A percentile compares a stretch with the other conserved stretches of the same genome.
These are phyloP conservation scores for Sebastes minor DNA, from an alignment of 2,797 vertebrate genomes.

Conservation along the genomic window DNA sequence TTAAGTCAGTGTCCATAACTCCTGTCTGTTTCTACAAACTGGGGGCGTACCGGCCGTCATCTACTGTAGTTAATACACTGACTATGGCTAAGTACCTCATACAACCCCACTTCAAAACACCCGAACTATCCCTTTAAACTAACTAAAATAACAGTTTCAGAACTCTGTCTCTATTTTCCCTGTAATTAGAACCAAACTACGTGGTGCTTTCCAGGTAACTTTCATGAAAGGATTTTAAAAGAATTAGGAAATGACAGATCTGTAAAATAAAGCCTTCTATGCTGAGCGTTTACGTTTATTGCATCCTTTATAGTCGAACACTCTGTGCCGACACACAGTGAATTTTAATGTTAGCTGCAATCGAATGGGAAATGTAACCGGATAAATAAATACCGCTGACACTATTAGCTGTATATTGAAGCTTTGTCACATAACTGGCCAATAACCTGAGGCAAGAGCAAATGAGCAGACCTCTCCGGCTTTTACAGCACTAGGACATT, in stretches of 20 bases:
- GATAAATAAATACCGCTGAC: conserved; percentile 41
- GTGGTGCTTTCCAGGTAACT: not conserved
- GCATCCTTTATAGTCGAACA: conserved; percentile 9
- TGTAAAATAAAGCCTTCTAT: conserved; percentile 22
- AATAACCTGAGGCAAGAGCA: conserved; percentile 30
- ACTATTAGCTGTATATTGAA: not conserved
- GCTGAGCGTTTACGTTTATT: conserved; percentile 34
- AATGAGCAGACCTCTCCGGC: not conserved
- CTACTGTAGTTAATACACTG: too few species aligned
- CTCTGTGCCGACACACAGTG: not conserved
- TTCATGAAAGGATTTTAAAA: not conserved
- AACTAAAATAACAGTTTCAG: not conserved
- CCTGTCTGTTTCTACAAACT: too few species aligned
- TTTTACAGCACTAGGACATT: conserved; percentile 22
- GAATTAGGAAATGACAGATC: not conserved
- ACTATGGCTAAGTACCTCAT: too few species aligned
- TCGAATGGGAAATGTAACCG: conserved; percentile 21
- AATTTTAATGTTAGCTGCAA: conserved; percentile 8
- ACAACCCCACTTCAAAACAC: too few species aligned
- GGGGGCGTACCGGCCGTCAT: too few species aligned
- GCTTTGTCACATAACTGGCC: conserved; percentile 8
- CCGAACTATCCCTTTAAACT: too few species aligned
- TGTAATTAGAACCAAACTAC: not conserved
- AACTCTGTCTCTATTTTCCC: not conserved
- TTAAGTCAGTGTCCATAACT: too few species aligned